Evolutionary conservation across 2,113 vertebrate species (phyloP), one percentile per base, ranked within the genome.

Genomic region (Brachionichthys hirsutus): DNA sequence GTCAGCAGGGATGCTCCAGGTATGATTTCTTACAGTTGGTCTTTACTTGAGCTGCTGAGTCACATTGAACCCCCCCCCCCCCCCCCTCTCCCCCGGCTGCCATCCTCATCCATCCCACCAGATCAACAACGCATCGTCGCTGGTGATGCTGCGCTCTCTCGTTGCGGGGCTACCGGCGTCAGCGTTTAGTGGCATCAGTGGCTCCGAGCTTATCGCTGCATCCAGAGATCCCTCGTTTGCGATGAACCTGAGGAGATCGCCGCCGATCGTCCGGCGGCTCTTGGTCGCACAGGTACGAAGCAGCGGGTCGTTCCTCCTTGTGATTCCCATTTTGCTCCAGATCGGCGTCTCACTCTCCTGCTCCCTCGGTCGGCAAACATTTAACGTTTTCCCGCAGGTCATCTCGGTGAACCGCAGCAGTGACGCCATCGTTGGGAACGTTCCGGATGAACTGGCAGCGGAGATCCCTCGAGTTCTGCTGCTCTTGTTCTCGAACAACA

Each of bases 211-310:
- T 9, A 9, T 90, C 0, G 3, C 0, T 0, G 73, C 77, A 0
- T 51, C 82, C 34, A 10, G 61, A 22, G 44, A 83, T 17, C 18
- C 67, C 1, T 2, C 16, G 0, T 81, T 92, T 38, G 0, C 90
- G 30, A 1, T 0, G 3, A 3, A 88, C 62, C 1, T 91, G 2
- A 7, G 59, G 19, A 43, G 40, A 0, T 64, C 83, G 1, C 77
- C 89, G 3, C 15, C 6, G 1, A 35, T 87, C 11, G 0, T 87
- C 38, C 85, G 54, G 41, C 55, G 87, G 60, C 61, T 2, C 6
- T 80, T 90, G 38, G 83, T 92, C 15, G 55, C 46, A 24, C 75
- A 87, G 90, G 91, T 92, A 74, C 0, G 52, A 44, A 12, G n/a
- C n/a, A n/a, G n/a, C n/a, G n/a, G n/a, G n/a, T n/a, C n/a, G n/a